phyloP scores from a whole-genome alignment of 2,888 invertebrate species.

The Harpalus rufipes region DNA sequence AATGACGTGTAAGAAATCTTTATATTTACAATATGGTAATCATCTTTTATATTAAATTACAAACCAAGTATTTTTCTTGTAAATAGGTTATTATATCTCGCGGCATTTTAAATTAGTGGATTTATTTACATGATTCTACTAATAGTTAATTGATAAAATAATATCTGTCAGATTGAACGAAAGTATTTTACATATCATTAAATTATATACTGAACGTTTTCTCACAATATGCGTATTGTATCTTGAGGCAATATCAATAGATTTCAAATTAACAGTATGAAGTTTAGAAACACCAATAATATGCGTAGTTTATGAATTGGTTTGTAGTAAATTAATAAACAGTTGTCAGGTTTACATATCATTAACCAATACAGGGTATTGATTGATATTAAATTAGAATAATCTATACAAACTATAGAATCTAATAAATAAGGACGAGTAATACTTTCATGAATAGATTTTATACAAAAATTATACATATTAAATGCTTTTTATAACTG shows the following conservation, averaged over 20 bases:
- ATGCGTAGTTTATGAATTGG: conserved; percentile 27
- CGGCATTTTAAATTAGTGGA: conserved; percentile 18
- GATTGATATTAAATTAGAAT: conserved; percentile 25
- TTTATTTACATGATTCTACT: conserved; percentile 12
- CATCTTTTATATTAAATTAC: neutral
- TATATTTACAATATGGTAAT: neutral
- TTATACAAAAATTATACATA: conserved; percentile 30
- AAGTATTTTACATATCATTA: conserved; percentile 38
- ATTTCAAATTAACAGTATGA: conserved; percentile 39
- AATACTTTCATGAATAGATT: conserved; percentile 13
- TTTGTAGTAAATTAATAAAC: conserved; percentile 13
- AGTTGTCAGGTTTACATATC: conserved; percentile 25
- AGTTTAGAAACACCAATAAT: conserved; percentile 30
- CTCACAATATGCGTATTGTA: conserved; percentile 28
- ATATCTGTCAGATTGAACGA: conserved; percentile 23
- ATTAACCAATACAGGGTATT: conserved; percentile 9
- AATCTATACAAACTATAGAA: conserved; percentile 18
- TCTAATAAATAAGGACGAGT: conserved; percentile 1
- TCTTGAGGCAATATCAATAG: conserved; percentile 32
- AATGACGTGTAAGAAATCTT: neutral
- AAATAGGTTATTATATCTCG: neutral
- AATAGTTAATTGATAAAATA: conserved; percentile 48
- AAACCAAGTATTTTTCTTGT: neutral
- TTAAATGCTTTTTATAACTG: conserved; percentile 24
- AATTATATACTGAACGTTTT: conserved; percentile 32